Conservation (phyloP, 2,113 vertebrate genomes). For the Tyto alba region DNA sequence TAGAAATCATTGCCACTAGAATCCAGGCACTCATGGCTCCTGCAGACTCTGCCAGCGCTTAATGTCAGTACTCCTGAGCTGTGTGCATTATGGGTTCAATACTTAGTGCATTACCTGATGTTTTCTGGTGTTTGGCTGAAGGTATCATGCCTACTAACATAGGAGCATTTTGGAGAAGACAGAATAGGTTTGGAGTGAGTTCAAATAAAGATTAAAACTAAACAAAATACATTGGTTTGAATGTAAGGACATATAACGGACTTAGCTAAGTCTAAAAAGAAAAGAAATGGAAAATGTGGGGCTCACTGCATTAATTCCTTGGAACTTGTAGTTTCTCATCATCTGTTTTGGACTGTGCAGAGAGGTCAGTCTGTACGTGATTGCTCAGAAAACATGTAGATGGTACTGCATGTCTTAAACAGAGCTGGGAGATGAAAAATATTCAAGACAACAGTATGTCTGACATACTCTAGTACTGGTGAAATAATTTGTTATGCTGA, state of each 20-base stretch:
- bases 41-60: neutral
- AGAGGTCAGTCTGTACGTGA: neutral
- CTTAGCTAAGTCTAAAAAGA: neutral
- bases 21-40: neutral
- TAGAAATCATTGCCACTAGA: neutral
- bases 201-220: neutral
- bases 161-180: neutral
- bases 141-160: neutral
- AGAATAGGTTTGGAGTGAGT: neutral
- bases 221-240: neutral
- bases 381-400: neutral
- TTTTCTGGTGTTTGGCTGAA: neutral
- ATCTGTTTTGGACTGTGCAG: neutral
- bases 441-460: neutral
- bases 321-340: neutral
- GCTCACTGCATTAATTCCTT: neutral
- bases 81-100: neutral
- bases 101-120: neutral
- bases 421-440: neutral
- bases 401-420: neutral
- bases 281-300: neutral
- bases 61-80: neutral
- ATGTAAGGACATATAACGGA: neutral
- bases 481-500: neutral
- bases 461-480: neutral